These are phyloP conservation scores for Ifrita kowaldi DNA, from an alignment of 2,113 vertebrate genomes.

Conservation along the genomic window DNA sequence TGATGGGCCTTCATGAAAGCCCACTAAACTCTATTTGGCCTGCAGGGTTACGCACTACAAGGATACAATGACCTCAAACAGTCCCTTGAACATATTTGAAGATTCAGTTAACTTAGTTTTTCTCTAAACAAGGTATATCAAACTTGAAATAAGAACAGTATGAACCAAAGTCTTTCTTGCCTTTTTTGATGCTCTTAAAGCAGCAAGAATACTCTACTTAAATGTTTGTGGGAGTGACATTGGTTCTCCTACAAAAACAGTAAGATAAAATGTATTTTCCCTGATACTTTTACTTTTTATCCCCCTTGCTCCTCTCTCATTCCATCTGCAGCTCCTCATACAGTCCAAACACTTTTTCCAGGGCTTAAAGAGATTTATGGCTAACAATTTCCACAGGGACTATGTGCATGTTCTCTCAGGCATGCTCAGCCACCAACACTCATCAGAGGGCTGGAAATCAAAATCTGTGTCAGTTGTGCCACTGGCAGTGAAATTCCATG, in stretches of 20 bases:
- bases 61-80: neutral
- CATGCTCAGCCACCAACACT: neutral
- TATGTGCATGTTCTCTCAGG: neutral
- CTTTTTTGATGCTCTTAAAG: neutral
- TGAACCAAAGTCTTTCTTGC: neutral
- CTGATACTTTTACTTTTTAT: neutral
- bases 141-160: neutral
- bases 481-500: neutral
- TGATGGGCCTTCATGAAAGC: neutral
- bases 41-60: neutral
- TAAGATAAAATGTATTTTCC: neutral
- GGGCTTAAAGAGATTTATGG: conserved; percentile 1
- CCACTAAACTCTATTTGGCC: neutral
- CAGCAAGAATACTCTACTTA: neutral
- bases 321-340: neutral
- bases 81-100: neutral
- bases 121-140: neutral
- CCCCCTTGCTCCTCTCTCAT: neutral
- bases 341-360: neutral
- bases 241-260: neutral
- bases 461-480: neutral
- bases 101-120: neutral
- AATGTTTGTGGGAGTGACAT: neutral
- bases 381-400: neutral
- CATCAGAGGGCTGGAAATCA: neutral